Conservation (phyloP, 1,140 invertebrate genomes). For the Harlomillsia oculata region DNA sequence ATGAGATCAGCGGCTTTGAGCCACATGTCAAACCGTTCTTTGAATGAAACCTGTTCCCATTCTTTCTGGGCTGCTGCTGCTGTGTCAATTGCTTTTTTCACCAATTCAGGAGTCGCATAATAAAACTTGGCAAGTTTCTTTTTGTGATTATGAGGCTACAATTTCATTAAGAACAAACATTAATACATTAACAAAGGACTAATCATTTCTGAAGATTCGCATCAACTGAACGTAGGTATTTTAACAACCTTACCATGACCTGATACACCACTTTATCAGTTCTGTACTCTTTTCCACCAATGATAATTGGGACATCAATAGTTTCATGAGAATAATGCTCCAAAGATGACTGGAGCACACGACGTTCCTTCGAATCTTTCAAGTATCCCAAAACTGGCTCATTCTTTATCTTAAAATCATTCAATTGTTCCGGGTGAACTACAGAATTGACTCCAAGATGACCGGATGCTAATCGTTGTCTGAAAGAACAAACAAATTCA, state of each 20-base stretch:
- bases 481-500: not conserved
- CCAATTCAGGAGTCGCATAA: conserved; percentile 71
- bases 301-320: conserved; percentile 83
- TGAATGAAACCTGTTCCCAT: conserved; percentile 76
- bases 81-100: conserved; percentile 75
- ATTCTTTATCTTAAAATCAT: conserved; percentile 64
- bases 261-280: conserved; percentile 66
- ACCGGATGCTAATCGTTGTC: not conserved
- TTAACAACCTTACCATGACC: conserved; percentile 48
- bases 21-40: conserved; percentile 69
- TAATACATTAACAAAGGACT: conserved; percentile 8
- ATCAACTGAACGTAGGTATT: not conserved
- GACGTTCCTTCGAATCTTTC: conserved; percentile 70
- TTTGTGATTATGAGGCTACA: conserved; percentile 75
- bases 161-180: conserved; percentile 18
- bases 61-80: conserved; percentile 63
- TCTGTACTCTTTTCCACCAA: conserved; percentile 75
- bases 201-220: conserved; percentile 6
- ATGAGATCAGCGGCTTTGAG: conserved; percentile 81
- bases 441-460: conserved; percentile 45
- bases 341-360: conserved; percentile 61
- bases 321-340: conserved; percentile 53
- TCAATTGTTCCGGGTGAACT: conserved; percentile 50
- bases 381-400: conserved; percentile 72
- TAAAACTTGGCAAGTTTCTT: conserved; percentile 83